Evolutionary conservation across 2,888 invertebrate species (phyloP).

Genomic region (Tetramorium bicarinatum): DNA sequence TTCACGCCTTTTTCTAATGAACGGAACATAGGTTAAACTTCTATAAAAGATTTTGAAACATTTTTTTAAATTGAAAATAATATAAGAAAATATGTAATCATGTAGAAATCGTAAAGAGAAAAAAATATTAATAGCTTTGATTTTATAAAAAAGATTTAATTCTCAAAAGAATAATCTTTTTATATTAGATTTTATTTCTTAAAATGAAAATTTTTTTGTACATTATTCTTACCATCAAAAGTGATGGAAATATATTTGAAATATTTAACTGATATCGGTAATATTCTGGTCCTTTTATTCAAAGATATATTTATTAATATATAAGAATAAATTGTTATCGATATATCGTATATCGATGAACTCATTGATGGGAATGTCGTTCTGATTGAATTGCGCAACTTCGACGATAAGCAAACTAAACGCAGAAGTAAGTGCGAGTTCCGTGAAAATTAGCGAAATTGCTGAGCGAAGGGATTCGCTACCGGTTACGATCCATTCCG

Average conservation of each 20-base stretch:
- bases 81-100: neutral
- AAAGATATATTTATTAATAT: neutral
- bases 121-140: neutral
- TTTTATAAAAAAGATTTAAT: neutral
- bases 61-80: neutral
- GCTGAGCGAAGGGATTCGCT: slow-evolving; percentile 18
- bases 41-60: neutral
- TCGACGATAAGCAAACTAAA: slow-evolving; percentile 7
- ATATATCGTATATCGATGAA: neutral
- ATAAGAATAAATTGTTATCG: neutral
- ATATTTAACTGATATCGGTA: neutral
- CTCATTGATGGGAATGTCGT: neutral
- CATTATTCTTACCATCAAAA: neutral
- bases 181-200: neutral
- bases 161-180: neutral
- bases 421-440: neutral
- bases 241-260: neutral
- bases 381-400: neutral
- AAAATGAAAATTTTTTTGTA: neutral
- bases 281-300: neutral
- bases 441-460: slow-evolving; percentile 31
- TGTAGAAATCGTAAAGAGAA: neutral
- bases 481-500: slow-evolving; percentile 12
- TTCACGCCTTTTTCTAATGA: neutral
- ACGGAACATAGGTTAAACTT: neutral